phyloP scores from a whole-genome alignment of 2,888 invertebrate species.

The Amphipoea lucens region DNA sequence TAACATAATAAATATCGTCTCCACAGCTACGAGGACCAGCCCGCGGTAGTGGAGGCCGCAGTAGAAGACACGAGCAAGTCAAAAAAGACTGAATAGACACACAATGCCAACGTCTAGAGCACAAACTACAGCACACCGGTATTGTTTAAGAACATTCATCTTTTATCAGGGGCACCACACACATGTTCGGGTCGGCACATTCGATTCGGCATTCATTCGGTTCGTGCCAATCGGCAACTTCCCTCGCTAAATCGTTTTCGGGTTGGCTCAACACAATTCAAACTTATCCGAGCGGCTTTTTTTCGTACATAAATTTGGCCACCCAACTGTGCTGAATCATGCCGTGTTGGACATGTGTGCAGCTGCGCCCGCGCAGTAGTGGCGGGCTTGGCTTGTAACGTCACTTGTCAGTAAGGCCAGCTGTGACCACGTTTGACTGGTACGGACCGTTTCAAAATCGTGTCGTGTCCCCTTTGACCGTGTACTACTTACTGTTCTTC shows the following conservation, averaged over 20 bases:
- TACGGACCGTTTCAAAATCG: conserved; percentile 27
- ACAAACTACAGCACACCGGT: conserved; percentile 61
- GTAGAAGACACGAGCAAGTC: conserved; percentile 73
- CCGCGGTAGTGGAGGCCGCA: conserved; percentile 73
- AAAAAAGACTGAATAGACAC: conserved; percentile 83
- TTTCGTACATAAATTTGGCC: background rate
- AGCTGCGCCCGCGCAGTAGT: conserved; percentile 14
- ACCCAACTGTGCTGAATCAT: background rate
- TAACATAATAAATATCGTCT: conserved; percentile 23
- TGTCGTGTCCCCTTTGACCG: background rate
- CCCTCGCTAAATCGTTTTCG: too few species aligned
- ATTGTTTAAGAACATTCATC: conserved; percentile 63
- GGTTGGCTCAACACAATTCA: background rate
- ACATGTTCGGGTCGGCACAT: background rate
- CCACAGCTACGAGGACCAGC: conserved; percentile 86
- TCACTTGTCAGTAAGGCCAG: conserved; percentile 31
- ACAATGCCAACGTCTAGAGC: conserved; percentile 55
- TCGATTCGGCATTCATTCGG: background rate
- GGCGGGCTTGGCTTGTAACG: conserved; percentile 48
- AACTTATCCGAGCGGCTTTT: background rate
- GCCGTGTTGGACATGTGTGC: background rate
- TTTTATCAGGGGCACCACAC: conserved; percentile 15
- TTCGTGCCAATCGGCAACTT: background rate
- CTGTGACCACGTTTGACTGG: conserved; percentile 41
- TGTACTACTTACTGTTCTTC: background rate